Base-by-base conservation (phyloP, 2,113 vertebrate genomes). In the Pongo abelii region DNA sequence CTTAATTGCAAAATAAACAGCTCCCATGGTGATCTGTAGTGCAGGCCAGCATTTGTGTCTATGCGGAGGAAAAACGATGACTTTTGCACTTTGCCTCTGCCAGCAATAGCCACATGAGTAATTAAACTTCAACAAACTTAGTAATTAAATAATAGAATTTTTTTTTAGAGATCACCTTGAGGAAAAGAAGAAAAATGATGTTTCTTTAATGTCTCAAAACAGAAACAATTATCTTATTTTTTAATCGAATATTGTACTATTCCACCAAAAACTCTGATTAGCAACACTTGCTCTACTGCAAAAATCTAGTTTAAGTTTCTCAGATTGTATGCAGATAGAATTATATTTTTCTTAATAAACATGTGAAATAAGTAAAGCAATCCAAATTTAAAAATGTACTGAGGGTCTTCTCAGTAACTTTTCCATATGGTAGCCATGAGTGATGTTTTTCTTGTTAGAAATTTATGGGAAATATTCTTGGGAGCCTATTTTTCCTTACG, bases 391-490 rank as follows among this genome's bases (percentile, higher is more conserved):
- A 89, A 4, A 35, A 50, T 59, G 94, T 30, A 27, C 72, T 46
- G 20, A 77, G 14, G 2, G 10, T 96, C 55, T 92, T 80, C 30
- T 57, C 59, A 94, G 69, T 38, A 89, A 38, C 64, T 27, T 97
- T 48, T 81, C 84, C 40, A 70, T 79, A 87, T 80, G 92, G 84
- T 92, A 77, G 18, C 79, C 84, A 57, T 79, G 8, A 67, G 2
- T 89, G 55, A 69, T 81, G 38, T 23, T 90, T 96, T 96, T 93
- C 46, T 0, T 88, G 57, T 96, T 90, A 94, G 96, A 96, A 98
- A 97, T 96, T 89, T 95, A 67, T 57, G 96, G 94, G 93, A 98
- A 96, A 64, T 90, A 88, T 85, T 98, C 89, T 95, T 72, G 89
- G 86, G 50, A 97, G 83, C 11, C 23, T 27, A 20, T 91, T 97